Percentiles rank a stretch among this genome's conserved stretches.
phyloP scores from a whole-genome alignment of 1,140 invertebrate species.

The Harpegnathos saltator region DNA sequence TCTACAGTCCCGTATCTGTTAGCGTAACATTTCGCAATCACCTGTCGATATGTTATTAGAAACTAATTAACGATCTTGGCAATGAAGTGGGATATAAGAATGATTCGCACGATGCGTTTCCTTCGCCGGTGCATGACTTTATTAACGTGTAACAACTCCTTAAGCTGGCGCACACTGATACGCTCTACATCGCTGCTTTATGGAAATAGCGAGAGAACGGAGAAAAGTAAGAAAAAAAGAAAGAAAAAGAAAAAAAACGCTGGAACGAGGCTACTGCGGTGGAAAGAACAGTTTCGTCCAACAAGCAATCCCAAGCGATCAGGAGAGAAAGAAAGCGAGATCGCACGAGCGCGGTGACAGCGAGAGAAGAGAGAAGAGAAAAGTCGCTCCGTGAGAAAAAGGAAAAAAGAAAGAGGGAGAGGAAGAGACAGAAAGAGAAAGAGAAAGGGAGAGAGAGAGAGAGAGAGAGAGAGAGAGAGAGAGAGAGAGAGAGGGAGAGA shows the following conservation, averaged over 20 bases:
- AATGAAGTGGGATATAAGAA: neutral
- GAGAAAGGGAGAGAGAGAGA: constrained; percentile 18
- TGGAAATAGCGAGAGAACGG: neutral
- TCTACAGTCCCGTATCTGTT: no score
- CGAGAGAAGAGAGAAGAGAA: constrained; percentile 47
- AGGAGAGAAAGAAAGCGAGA: constrained; percentile 48
- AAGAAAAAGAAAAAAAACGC: neutral
- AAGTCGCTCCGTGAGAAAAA: constrained; percentile 16
- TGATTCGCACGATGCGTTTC: no score
- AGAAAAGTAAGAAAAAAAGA: no score
- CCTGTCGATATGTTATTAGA: neutral
- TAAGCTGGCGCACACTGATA: neutral
- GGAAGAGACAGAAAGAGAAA: neutral
- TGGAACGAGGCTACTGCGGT: neutral
- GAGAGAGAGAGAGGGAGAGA: constrained; percentile 51
- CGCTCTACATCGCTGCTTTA: neutral
- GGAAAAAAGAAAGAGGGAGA: constrained; percentile 29
- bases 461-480: constrained; percentile 45
- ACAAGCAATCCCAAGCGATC: constrained; percentile 21
- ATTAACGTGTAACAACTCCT: neutral
- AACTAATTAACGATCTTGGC: constrained; percentile 6
- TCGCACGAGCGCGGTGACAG: neutral
- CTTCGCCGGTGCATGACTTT: neutral
- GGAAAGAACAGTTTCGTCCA: neutral
- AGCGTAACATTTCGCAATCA: neutral